Evolutionary conservation across 2,888 invertebrate genomes (phyloP).

Genomic region (Phymatocera aterrima): DNA sequence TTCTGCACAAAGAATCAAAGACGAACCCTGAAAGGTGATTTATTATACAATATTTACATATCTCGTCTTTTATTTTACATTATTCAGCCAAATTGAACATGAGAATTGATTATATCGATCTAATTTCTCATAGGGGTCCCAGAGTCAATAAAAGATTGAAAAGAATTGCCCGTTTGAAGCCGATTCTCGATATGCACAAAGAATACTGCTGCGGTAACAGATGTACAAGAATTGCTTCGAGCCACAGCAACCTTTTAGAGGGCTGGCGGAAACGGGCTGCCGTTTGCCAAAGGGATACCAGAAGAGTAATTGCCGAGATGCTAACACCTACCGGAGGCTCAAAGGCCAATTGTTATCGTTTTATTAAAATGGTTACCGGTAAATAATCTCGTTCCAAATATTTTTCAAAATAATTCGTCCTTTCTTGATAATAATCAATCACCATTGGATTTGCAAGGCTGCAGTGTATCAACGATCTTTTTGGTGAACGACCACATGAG

Average conservation of each 20-base stretch:
- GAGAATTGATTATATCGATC: not conserved
- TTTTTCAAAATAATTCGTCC: not conserved
- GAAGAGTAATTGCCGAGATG: conserved; percentile 36
- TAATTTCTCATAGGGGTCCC: not conserved
- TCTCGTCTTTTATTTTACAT: too few relatives aligned
- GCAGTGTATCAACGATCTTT: conserved; percentile 19
- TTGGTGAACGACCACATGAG: conserved; percentile 32
- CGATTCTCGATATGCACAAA: conserved; percentile 18
- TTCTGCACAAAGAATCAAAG: conserved; percentile 34
- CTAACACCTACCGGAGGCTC: conserved; percentile 25
- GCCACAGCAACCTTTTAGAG: conserved; percentile 18
- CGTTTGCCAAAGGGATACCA: conserved; percentile 26
- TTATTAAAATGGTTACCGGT: conserved; percentile 36
- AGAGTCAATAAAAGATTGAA: conserved; percentile 2
- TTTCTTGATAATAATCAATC: not conserved
- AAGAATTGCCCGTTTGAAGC: conserved; percentile 15
- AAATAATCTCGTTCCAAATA: not conserved
- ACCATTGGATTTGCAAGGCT: not conserved
- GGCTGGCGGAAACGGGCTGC: conserved; percentile 28
- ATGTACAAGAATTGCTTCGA: conserved; percentile 34
- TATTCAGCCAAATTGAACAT: too few relatives aligned
- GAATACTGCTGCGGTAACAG: conserved; percentile 23
- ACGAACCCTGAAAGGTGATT: conserved; percentile 19
- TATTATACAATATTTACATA: not conserved
- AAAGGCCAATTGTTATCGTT: conserved; percentile 36